Percentiles rank a stretch among this genome's conserved stretches.
Evolutionary conservation across 2,797 vertebrate species (phyloP).

Genomic region (Macropodus opercularis): DNA sequence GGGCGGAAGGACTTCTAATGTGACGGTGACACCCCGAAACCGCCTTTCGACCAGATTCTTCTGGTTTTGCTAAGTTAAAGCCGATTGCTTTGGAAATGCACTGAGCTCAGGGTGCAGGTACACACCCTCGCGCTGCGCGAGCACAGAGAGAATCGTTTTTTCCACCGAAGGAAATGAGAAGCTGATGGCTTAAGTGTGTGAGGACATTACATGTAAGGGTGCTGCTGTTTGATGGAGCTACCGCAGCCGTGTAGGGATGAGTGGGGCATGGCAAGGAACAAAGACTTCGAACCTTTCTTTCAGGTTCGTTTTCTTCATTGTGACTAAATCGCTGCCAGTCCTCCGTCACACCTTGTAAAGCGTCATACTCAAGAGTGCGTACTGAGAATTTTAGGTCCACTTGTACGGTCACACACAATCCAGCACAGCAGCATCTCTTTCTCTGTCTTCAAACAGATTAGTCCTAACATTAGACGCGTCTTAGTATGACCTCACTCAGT

Average conservation of each 20-base stretch:
- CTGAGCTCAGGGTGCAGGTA: constrained; percentile 44
- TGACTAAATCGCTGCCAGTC: constrained; percentile 19
- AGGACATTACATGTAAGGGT: constrained; percentile 65
- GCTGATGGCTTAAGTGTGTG: constrained; percentile 66
- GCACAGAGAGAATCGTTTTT: constrained; percentile 68
- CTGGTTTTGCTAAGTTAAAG: constrained; percentile 29
- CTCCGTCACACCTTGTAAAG: no score
- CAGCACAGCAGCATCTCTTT: no score
- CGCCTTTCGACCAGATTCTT: constrained; percentile 41
- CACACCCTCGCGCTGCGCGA: constrained; percentile 59
- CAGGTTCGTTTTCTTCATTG: constrained; percentile 10
- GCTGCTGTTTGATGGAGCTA: constrained; percentile 59
- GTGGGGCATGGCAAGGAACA: constrained; percentile 46
- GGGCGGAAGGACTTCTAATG: constrained; percentile 40
- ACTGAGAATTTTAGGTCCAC: constrained; percentile 8
- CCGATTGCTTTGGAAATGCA: constrained; percentile 50
- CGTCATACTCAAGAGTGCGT: no score
- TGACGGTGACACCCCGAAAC: constrained; percentile 35
- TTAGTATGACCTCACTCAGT: no score
- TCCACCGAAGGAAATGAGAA: constrained; percentile 78
- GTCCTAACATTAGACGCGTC: no score
- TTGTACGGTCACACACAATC: background rate
- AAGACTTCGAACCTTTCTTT: no score
- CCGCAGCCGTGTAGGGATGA: constrained; percentile 35
- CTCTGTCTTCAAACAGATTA: no score